Percentiles rank a stretch among this genome's conserved stretches.
These are phyloP conservation scores for Rhodeus uyekii DNA, from an alignment of 2,797 vertebrate genomes.

Conservation along the genomic window DNA sequence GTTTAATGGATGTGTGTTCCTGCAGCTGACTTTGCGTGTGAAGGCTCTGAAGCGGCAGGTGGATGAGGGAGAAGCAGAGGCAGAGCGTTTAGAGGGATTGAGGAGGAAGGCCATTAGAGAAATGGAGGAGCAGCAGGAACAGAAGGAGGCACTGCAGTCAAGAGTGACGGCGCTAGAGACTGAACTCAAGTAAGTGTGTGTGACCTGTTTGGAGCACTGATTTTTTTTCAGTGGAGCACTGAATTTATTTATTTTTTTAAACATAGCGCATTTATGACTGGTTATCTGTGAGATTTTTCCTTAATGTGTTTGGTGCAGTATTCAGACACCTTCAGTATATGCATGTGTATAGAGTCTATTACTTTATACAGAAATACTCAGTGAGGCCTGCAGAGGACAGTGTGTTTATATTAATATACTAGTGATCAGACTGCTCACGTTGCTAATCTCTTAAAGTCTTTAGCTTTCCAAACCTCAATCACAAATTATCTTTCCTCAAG, in stretches of 20 bases:
- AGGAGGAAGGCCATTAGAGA: constrained; percentile 89
- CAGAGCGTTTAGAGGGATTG: constrained; percentile 85
- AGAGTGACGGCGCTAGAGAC: constrained; percentile 85
- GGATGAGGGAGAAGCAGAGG: constrained; percentile 91
- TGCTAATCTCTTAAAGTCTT: constrained; percentile 1
- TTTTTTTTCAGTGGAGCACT: too few species aligned
- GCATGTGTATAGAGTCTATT: not conserved
- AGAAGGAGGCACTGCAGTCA: constrained; percentile 86
- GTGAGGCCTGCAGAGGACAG: constrained; percentile 24
- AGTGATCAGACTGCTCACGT: not conserved
- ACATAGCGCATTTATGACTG: not conserved
- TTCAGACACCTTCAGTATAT: not conserved
- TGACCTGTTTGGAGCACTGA: too few species aligned
- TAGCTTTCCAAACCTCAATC: not conserved
- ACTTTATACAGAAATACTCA: not conserved
- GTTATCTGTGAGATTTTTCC: not conserved
- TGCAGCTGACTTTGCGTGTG: constrained; percentile 85
- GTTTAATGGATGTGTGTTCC: constrained; percentile 8
- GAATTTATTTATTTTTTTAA: not conserved
- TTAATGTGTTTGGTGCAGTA: not conserved
- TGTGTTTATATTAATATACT: not conserved
- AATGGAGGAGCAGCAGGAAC: constrained; percentile 91
- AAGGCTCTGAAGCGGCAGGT: constrained; percentile 97
- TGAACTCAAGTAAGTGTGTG: constrained; percentile 45
- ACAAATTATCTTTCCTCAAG: not conserved